These are phyloP conservation scores for Scortum barcoo DNA, from an alignment of 2,113 vertebrate species.

Conservation along the genomic window DNA sequence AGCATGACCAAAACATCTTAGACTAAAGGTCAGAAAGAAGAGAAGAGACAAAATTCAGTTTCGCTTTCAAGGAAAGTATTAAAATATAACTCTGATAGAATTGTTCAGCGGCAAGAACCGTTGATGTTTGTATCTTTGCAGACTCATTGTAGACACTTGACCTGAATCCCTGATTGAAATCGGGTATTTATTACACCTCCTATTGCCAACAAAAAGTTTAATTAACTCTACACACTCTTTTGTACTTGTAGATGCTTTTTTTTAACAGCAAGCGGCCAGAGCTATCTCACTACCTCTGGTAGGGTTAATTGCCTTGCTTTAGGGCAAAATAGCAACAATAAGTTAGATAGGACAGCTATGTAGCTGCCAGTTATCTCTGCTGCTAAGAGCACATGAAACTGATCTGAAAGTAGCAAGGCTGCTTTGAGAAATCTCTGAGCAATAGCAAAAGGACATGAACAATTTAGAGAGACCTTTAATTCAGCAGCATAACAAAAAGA, in stretches of 20 bases:
- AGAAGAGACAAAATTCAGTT: slow-evolving; percentile 10
- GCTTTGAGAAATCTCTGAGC: slow-evolving; percentile 36
- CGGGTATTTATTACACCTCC: slow-evolving; percentile 59
- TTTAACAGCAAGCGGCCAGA: slow-evolving; percentile 16
- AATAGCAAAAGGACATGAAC: slow-evolving; percentile 38
- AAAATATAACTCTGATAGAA: slow-evolving; percentile 26
- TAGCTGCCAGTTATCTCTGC: slow-evolving; percentile 61
- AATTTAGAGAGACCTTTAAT: slow-evolving; percentile 23
- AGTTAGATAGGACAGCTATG: slow-evolving; percentile 44
- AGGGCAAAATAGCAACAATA: slow-evolving; percentile 56
- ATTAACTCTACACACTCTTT: slow-evolving; percentile 53
- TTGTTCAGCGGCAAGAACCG: slow-evolving; percentile 23
- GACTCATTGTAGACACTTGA: slow-evolving; percentile 56
- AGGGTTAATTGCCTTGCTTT: slow-evolving; percentile 69
- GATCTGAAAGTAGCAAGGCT: slow-evolving; percentile 59
- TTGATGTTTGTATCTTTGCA: slow-evolving; percentile 41
- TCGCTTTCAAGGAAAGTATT: slow-evolving; percentile 24
- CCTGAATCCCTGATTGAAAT: slow-evolving; percentile 63
- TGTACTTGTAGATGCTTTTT: slow-evolving; percentile 39
- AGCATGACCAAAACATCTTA: slow-evolving; percentile 3
- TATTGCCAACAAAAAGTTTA: slow-evolving; percentile 57
- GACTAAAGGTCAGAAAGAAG: neutral
- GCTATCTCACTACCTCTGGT: slow-evolving; percentile 59
- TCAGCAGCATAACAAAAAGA: neutral
- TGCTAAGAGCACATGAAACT: slow-evolving; percentile 64